Base-by-base conservation (phyloP, 2,797 vertebrate genomes). In the Oreortyx pictus region DNA sequence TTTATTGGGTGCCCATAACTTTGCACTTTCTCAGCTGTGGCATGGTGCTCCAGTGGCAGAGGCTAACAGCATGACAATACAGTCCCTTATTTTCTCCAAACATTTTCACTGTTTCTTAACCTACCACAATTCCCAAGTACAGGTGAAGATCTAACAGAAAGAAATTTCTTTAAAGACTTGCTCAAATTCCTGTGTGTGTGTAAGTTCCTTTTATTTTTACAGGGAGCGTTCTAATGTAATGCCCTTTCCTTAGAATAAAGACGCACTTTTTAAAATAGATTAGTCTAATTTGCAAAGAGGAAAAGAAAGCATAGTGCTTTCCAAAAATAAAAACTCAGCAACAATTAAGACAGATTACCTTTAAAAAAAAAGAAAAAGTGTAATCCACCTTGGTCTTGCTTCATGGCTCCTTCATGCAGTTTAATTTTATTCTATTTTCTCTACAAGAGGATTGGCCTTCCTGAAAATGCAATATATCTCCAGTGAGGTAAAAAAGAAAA, bases 271-370 rank as follows among this genome's bases (percentile, higher is more conserved):
- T 93, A 44, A 90, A 50, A 90, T 1, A 84, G 3, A 82, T 82
- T 70, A 86, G 33, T 62, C 35, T 9, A 27, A 80, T 74, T 88
- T 93, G 24, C 27, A 87, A 89, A 88, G 90, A 75, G 37, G 86
- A 92, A 68, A 84, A 71, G 64, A 83, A 71, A 88, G 29, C 11
- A 80, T 39, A 41, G 13, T 59, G n/a, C 27, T 90, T 86, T 88
- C 82, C 31, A 60, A 86, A 96, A 70, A 37, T 7, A 54, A 89
- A 94, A 92, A 14, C 79, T 92, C 77, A 83, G 50, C 70, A 81
- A 75, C 37, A 92, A 59, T n/a, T 46, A 35, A 62, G 7, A 70
- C 14, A 71, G n/a, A 81, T 85, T 80, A 78, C 4, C 56, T 83
- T 78, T 87, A 46, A 33, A 44, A 41, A 86, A 37, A 54, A 50